Base-by-base conservation (phyloP, 2,888 invertebrate species). In the Drosophila antonietae region DNA sequence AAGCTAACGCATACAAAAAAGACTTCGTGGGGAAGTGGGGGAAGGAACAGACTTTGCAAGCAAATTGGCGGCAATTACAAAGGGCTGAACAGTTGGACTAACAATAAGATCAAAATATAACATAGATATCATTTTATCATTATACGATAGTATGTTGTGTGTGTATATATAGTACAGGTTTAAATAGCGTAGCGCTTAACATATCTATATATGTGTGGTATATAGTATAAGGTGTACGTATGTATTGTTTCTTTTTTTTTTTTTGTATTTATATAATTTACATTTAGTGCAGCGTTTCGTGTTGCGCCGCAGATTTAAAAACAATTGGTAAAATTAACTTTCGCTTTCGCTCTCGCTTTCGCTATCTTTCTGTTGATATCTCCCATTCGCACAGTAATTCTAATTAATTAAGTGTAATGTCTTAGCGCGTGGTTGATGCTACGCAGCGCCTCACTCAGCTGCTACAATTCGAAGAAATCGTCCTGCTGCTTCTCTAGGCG, bases 401-500 rank as follows among this genome's bases (percentile, higher is more conserved):
- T 73, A 73, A 66, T 67, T 88, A 73, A 66, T 65, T 88, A 84
- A 68, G 67, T 69, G 56, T 69, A 71, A 71, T 57, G 63, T 28
- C 55, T 41, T 37, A 58, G 60, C 44, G 61, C 73, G 47, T 46
- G 44, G 33, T 49, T 52, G 20, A 28, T 51, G 51, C 77, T 64
- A 51, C 58, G 53, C 35, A 39, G 39, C 39, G 39, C 55, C 10
- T 33, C 63, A 65, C 76, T 81, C 80, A 83, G 88, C 60, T 95
- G 96, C 96, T 97, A 97, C 96, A 97, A 96, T 93, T 97, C 97
- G 93, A 97, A 98, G 91, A 97, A 95, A 92, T 97, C 97, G 88
- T 98, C 97, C 91, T 97, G 97, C 90, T 96, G 95, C 87, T 96
- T 95, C 93, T 97, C 97, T 77, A 97, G 94, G 88, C 96, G 95